Percentiles rank a stretch among this genome's conserved stretches.
phyloP scores from a whole-genome alignment of 1,140 invertebrate genomes.

The Sarcophaga peregrina region DNA sequence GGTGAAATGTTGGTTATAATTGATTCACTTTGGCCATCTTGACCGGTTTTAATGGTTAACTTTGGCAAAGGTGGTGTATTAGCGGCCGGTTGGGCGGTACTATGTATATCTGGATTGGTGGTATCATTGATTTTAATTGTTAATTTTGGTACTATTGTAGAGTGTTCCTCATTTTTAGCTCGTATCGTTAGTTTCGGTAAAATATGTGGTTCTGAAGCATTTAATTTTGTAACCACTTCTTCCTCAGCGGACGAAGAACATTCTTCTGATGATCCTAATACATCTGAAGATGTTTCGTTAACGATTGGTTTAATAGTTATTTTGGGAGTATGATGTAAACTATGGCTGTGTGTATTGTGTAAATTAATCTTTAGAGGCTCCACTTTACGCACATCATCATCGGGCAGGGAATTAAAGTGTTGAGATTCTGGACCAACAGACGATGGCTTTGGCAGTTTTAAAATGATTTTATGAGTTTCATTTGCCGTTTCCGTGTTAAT shows the following conservation, averaged over 20 bases:
- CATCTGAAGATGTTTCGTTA: slow-evolving; percentile 45
- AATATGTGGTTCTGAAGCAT: slow-evolving; percentile 55
- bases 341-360: slow-evolving; percentile 35
- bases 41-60: slow-evolving; percentile 55
- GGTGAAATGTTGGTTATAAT: slow-evolving; percentile 60
- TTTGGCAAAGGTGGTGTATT: slow-evolving; percentile 50
- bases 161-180: slow-evolving; percentile 56
- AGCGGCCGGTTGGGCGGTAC: slow-evolving; percentile 23
- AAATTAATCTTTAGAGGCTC: slow-evolving; percentile 51
- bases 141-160: slow-evolving; percentile 61
- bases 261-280: slow-evolving; percentile 55
- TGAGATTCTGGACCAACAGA: slow-evolving; percentile 11
- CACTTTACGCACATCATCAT: slow-evolving; percentile 47
- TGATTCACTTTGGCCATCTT: slow-evolving; percentile 54
- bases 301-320: slow-evolving; percentile 49
- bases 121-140: slow-evolving; percentile 62
- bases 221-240: slow-evolving; percentile 43
- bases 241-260: slow-evolving; percentile 60
- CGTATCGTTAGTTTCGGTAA: slow-evolving; percentile 64
- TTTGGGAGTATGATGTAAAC: slow-evolving; percentile 43
- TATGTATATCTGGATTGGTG: background rate
- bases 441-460: slow-evolving; percentile 58
- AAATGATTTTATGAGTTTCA: slow-evolving; percentile 57
- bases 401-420: background rate
- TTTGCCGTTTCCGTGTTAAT: background rate